Conservation (phyloP, 1,140 invertebrate genomes). For the Drosophila micromelanica region DNA sequence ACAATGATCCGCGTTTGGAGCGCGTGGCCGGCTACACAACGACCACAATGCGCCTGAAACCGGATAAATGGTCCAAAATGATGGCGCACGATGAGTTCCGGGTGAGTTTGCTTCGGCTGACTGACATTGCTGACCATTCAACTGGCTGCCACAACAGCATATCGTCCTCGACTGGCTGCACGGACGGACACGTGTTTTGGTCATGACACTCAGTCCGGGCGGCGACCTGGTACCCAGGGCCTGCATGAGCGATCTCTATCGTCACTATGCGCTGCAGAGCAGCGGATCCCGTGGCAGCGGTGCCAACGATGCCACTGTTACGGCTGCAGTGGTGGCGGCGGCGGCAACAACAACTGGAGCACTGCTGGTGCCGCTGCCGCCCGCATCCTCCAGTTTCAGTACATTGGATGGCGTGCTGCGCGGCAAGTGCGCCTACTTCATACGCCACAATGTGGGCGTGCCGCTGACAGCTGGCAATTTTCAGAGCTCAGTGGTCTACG, state of each 20-base stretch:
- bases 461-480: slow-evolving; percentile 87
- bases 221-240: slow-evolving; percentile 83
- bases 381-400: slow-evolving; percentile 71
- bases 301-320: slow-evolving; percentile 41
- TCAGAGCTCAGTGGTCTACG: slow-evolving; percentile 87
- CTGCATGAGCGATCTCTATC: slow-evolving; percentile 67
- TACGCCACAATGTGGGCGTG: slow-evolving; percentile 86
- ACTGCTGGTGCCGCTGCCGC: slow-evolving; percentile 66
- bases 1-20: slow-evolving; percentile 70
- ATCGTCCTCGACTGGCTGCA: slow-evolving; percentile 85
- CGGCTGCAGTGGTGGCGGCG: slow-evolving; percentile 56
- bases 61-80: slow-evolving; percentile 92
- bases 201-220: slow-evolving; percentile 85
- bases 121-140: not conserved
- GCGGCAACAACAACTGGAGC: slow-evolving; percentile 58
- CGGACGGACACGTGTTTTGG: slow-evolving; percentile 85
- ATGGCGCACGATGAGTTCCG: slow-evolving; percentile 86
- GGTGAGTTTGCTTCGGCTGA: slow-evolving; percentile 46
- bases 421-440: slow-evolving; percentile 89
- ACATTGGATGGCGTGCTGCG: slow-evolving; percentile 84
- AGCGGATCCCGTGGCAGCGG: slow-evolving; percentile 84
- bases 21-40: slow-evolving; percentile 79
- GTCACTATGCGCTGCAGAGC: slow-evolving; percentile 54
- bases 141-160: slow-evolving; percentile 83
- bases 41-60: slow-evolving; percentile 89